Base-by-base conservation (phyloP, 2,113 vertebrate genomes). In the Leuciscus idus region DNA sequence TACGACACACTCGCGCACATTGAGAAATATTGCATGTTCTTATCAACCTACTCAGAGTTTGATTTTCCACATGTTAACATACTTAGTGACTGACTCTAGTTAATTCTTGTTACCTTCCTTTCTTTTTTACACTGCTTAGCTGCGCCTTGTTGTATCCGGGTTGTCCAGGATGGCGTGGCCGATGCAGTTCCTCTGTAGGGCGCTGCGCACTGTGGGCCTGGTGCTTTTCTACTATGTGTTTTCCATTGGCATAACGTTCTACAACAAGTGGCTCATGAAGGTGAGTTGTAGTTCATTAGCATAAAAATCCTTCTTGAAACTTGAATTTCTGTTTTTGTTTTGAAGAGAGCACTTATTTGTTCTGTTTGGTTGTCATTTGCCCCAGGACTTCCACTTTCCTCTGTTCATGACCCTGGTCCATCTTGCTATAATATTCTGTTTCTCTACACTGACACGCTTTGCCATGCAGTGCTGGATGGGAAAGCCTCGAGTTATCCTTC, bases 241-340 rank as follows among this genome's bases (percentile, higher is more conserved):
- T 94, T 98, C 97, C 59, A 97, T 98, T 10, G 96, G 97, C 80
- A 97, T 98, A 94, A 97, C 98, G 46, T 98, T 97, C 95, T 98
- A 97, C 92, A 98, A 98, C 95, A 98, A 98, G 91, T 97, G 97
- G 98, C 94, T 98, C 9, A 96, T 97, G 85, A 96, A 96, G 95
- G 97, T 97, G 70, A 84, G 90, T 10, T 43, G 28, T 46, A n/a
- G 57, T 57, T 72, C 6, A 13, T 28, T 72, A 6, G 15, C 7
- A 33, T 59, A 4, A 39, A 59, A 36, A 57, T 81, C n/a, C 19
- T 57, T 57, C 55, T 57, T 57, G 55, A 21, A 2, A 57, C 6
- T 23, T 23, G 19, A 21, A 8, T 21, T 21, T 7, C 2, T 8
- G 55, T 57, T 15, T 15, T 46, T 8, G 3, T 30, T 72, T 23